Conservation (phyloP, 2,797 vertebrate genomes). For the Eulemur albifrons region DNA sequence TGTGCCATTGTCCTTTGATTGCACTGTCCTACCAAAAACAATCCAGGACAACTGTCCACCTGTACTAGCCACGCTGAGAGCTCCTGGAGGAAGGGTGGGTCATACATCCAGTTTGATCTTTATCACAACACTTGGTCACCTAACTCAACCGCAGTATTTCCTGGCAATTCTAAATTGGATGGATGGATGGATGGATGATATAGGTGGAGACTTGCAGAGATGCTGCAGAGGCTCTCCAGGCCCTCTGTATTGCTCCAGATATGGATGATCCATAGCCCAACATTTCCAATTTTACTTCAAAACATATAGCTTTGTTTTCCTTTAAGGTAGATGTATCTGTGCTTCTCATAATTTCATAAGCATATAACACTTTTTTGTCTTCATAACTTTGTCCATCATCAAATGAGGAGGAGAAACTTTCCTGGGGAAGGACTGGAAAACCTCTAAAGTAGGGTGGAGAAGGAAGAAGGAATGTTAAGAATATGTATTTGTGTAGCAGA, state of each 20-base stretch:
- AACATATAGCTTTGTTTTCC: neutral
- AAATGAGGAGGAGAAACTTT: constrained; percentile 9
- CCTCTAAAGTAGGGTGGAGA: neutral
- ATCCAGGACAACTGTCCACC: neutral
- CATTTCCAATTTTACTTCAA: constrained; percentile 33
- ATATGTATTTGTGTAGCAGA: neutral
- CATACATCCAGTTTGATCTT: neutral
- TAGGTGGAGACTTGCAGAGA: neutral
- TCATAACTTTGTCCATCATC: neutral
- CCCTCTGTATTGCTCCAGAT: neutral
- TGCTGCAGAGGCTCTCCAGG: neutral
- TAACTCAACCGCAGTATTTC: neutral
- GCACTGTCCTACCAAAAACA: neutral
- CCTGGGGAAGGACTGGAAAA: neutral
- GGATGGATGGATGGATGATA: neutral
- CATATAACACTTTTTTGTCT: neutral
- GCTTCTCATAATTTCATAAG: neutral
- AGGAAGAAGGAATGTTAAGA: neutral
- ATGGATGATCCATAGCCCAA: neutral
- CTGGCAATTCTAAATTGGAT: neutral
- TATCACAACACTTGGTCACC: neutral
- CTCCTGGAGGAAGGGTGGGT: neutral
- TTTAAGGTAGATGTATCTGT: neutral
- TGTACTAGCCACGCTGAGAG: neutral
- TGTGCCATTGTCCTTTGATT: neutral